Conservation (phyloP, 2,888 invertebrate species). For the Colostygia pectinataria region DNA sequence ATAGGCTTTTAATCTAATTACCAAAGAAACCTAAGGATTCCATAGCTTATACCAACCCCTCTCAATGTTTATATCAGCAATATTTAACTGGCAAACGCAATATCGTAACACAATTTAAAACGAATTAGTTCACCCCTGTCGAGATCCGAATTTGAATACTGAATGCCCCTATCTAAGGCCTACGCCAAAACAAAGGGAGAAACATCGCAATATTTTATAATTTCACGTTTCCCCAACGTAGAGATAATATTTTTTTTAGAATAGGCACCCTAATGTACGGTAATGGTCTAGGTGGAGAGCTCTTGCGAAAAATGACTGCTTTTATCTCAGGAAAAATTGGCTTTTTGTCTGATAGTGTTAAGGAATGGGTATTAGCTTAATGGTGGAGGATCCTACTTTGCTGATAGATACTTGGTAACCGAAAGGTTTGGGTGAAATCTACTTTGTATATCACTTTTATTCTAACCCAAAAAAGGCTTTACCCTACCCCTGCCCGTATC, state of each 20-base stretch:
- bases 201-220: conserved; percentile 70
- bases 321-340: conserved; percentile 60
- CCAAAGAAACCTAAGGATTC: conserved; percentile 48
- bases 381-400: conserved; percentile 31
- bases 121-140: conserved; percentile 79
- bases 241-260: conserved; percentile 61
- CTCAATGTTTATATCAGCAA: conserved; percentile 69
- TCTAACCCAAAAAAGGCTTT: conserved; percentile 5
- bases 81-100: conserved; percentile 76
- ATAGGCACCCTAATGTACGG: conserved; percentile 71
- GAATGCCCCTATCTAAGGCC: conserved; percentile 67
- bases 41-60: conserved; percentile 70
- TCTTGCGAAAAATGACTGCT: conserved; percentile 59
- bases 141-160: conserved; percentile 76
- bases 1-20: conserved; percentile 58
- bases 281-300: conserved; percentile 63
- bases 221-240: conserved; percentile 56
- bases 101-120: conserved; percentile 83
- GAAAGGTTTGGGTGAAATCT: conserved; percentile 20
- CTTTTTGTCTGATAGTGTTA: conserved; percentile 57
- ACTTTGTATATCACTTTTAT: conserved; percentile 11
- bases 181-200: conserved; percentile 78
- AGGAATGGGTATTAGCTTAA: conserved; percentile 44
- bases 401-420: conserved; percentile 32
- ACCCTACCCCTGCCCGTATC: not conserved